These are phyloP conservation scores for Threskiornis aethiopicus DNA, from an alignment of 2,797 vertebrate genomes.

Conservation along the genomic window DNA sequence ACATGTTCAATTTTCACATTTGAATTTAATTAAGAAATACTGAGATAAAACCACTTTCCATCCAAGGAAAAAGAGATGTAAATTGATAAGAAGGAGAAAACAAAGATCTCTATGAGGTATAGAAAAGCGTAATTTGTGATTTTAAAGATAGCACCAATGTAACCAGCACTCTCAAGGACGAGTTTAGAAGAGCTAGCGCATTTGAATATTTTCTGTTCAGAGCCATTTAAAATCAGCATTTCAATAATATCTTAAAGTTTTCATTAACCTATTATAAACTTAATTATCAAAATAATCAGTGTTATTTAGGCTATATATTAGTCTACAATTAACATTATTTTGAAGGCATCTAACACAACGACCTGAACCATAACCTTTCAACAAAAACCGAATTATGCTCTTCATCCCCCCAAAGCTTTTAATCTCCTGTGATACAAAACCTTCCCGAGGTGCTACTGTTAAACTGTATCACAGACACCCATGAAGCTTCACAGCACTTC, in stretches of 20 bases:
- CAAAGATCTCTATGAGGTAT: not conserved
- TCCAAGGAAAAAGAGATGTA: not conserved
- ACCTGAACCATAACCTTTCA: not conserved
- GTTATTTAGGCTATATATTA: not conserved
- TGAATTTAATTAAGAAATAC: not conserved
- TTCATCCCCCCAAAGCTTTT: not conserved
- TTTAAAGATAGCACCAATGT: not conserved
- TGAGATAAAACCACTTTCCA: not conserved
- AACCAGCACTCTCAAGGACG: not conserved
- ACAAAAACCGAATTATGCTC: not conserved
- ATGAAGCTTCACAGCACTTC: accelerated
- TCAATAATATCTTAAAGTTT: not conserved
- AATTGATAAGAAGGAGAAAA: not conserved
- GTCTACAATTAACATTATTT: not conserved
- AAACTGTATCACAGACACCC: not conserved
- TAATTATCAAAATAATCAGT: not conserved
- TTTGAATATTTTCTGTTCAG: not conserved
- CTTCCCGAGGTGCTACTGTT: not conserved
- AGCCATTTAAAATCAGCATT: not conserved
- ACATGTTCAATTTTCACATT: not conserved
- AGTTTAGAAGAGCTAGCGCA: not conserved
- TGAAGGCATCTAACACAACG: not conserved
- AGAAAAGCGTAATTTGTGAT: not conserved
- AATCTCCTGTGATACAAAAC: not conserved
- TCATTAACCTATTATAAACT: not conserved